Conservation (phyloP, 2,797 vertebrate genomes). For the Coregonus sp. region DNA sequence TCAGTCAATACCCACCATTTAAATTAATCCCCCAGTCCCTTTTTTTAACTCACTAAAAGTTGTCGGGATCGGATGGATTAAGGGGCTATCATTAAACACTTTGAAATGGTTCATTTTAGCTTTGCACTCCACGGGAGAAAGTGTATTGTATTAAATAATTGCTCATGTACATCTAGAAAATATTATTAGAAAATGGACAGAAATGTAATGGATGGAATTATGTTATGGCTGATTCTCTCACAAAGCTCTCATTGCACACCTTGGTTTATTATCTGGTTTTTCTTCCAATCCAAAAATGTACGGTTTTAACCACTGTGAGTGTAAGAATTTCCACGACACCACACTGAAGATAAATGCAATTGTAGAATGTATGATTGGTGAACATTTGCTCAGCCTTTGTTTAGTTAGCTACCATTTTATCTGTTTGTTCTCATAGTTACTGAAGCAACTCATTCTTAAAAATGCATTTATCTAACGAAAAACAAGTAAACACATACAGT, state of each 20-base stretch:
- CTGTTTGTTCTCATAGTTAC: neutral
- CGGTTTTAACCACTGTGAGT: too few relatives aligned
- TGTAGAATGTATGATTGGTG: neutral
- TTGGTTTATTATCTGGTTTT: neutral
- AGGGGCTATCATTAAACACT: constrained; percentile 27
- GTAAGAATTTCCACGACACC: too few relatives aligned
- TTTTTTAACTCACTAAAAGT: constrained; percentile 46
- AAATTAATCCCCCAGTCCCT: constrained; percentile 60
- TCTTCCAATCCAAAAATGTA: too few relatives aligned
- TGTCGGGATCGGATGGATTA: constrained; percentile 56
- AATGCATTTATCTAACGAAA: constrained; percentile 29
- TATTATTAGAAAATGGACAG: constrained; percentile 17
- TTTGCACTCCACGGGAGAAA: constrained; percentile 10
- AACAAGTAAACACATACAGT: constrained; percentile 39
- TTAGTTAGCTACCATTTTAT: neutral
- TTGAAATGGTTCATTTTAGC: neutral
- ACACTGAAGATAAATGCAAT: neutral
- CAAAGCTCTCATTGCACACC: constrained; percentile 25
- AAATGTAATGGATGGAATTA: neutral
- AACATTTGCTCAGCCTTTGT: neutral
- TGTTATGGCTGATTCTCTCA: neutral
- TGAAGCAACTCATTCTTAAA: constrained; percentile 21
- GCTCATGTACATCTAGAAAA: constrained; percentile 35
- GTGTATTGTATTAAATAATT: constrained; percentile 9
- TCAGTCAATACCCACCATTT: constrained; percentile 61